phyloP scores from a whole-genome alignment of 2,113 vertebrate genomes.

The Neoarius graeffei region DNA sequence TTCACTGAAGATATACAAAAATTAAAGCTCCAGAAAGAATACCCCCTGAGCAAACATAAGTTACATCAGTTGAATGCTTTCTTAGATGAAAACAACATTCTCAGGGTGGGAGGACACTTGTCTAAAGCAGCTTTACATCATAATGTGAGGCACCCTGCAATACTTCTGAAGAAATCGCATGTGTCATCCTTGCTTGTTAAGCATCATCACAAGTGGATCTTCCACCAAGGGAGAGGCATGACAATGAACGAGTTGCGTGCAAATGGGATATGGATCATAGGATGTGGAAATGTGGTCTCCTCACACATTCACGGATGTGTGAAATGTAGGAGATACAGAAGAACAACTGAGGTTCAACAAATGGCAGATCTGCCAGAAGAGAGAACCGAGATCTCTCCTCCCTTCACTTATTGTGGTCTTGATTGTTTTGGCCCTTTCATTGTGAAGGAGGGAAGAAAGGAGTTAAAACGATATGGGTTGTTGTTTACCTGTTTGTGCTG shows the following conservation, averaged over 20 bases:
- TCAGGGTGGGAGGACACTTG: no score
- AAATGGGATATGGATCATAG: no score
- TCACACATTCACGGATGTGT: background rate
- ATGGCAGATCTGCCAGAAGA: background rate
- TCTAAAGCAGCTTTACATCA: no score
- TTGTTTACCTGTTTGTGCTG: no score
- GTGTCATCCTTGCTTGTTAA: slow-evolving; percentile 1
- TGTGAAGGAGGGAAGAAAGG: background rate
- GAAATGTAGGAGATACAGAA: slow-evolving; percentile 32
- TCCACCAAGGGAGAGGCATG: no score
- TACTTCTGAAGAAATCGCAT: slow-evolving; percentile 13
- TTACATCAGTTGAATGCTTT: no score
- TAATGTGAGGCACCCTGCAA: slow-evolving; percentile 20
- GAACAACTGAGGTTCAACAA: background rate
- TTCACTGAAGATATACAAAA: no score
- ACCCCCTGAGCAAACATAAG: no score
- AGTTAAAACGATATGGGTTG: background rate
- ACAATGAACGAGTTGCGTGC: background rate
- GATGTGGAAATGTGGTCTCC: slow-evolving; percentile 1
- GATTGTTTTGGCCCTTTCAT: slow-evolving; percentile 9
- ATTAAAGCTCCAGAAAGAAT: no score
- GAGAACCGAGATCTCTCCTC: slow-evolving; percentile 27
- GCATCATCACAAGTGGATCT: background rate
- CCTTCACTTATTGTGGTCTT: slow-evolving; percentile 29
- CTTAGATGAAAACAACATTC: no score